Evolutionary conservation across 1,140 invertebrate genomes (phyloP).

Genomic region (Lamellibrachia luymesi): DNA sequence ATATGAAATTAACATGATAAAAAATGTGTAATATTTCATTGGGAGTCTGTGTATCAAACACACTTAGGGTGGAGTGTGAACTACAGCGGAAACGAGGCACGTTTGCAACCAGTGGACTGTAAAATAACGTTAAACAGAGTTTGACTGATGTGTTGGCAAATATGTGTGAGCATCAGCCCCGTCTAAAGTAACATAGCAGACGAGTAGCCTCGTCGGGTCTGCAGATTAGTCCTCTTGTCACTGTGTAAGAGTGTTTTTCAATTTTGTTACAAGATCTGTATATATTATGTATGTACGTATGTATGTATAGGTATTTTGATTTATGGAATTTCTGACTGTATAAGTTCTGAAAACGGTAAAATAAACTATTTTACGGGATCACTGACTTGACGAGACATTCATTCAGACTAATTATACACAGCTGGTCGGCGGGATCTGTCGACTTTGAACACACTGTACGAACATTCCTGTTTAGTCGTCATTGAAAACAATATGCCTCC

Average conservation of each 20-base stretch:
- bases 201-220: neutral
- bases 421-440: too few relatives aligned
- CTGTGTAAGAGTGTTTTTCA: neutral
- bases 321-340: slow-evolving; percentile 5
- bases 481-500: too few relatives aligned
- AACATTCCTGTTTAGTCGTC: too few relatives aligned
- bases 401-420: too few relatives aligned
- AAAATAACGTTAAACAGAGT: neutral
- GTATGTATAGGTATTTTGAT: slow-evolving; percentile 1
- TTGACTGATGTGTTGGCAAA: neutral
- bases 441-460: too few relatives aligned
- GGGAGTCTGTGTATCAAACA: neutral
- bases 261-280: neutral
- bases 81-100: neutral
- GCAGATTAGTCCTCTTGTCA: neutral
- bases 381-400: neutral
- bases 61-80: neutral
- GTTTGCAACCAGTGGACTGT: neutral
- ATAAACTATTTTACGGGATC: slow-evolving; percentile 5
- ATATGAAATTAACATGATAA: neutral
- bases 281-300: neutral
- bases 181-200: neutral
- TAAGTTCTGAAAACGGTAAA: slow-evolving; percentile 5
- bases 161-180: neutral
- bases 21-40: neutral